Evolutionary conservation across 2,113 vertebrate genomes (phyloP), one percentile per base, ranked within the genome.

Genomic region (Acinonyx jubatus): DNA sequence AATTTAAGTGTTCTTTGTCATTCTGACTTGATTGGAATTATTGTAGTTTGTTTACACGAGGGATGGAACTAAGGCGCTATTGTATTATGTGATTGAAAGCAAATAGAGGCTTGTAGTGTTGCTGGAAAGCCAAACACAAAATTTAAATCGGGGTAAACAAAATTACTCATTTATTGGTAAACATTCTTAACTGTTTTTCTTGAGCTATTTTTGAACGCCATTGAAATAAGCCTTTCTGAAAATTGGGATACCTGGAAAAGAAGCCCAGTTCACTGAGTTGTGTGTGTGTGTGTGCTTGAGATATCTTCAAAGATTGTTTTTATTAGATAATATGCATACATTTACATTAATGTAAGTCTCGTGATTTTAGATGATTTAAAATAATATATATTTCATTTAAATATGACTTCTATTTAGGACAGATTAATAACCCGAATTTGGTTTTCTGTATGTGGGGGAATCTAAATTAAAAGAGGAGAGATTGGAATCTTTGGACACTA

Each of bases 11-110:
- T 96, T 97, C 91, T 97, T 97, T 97, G 89, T 94, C 81, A 97
- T 97, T 97, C 97, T 94, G 71, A 93, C 91, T 98, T 98, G 95
- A 96, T 93, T 98, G 91, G 97, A 97, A 97, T 98, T 97, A 94
- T 78, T 33, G 0, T 61, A 71, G 88, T 97, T 94, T 98, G 94
- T 98, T 98, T 97, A 96, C 93, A 93, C 23, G 41, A 69, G 88
- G 92, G 96, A 95, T 97, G 63, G 89, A 98, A 84, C 84, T 90
- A 92, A 93, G 50, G 48, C 27, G 3, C 76, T 94, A 97, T 97
- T 98, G 96, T 97, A 93, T 96, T 96, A 78, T 94, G 76, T 97
- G 92, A 98, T 96, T 97, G 92, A 98, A 98, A 98, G 94, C 88
- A 98, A 97, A 97, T n/a, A 97, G 66, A 71, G 57, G 88, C 76